Evolutionary conservation across 2,113 vertebrate genomes (phyloP), one percentile per base, ranked within the genome.

Genomic region (Perccottus glenii): DNA sequence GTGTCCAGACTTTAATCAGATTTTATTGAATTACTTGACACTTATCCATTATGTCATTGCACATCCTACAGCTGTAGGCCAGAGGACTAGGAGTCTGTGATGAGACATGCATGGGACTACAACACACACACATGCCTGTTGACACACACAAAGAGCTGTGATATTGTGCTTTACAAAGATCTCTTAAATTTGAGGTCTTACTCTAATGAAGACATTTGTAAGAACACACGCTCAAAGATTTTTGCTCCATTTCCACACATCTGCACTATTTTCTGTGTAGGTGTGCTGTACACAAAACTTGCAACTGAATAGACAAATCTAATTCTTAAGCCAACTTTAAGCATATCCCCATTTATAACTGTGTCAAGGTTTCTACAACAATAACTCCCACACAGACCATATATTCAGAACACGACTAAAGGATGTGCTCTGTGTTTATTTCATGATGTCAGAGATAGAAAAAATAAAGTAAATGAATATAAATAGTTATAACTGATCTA

Each of bases 11-110:
- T 67, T 60, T 8, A 55, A 51, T 69, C 14, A 0, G 19, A 62
- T 88, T 91, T 91, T 86, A 93, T 90, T 91, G 76, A 87, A 82
- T 77, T 74, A 80, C 27, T 71, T 72, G 61, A 84, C 75, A 75
- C 42, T 68, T 66, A 77, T 76, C 62, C 51, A 78, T 85, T 16
- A 57, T 73, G 71, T 74, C 56, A 84, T 60, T 77, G 64, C 64
- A 82, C 66, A 63, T 77, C 63, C 66, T 84, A 77, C 56, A 64
- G 58, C 33, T 73, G 74, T 77, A 74, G 76, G 72, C 73, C 72
- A 57, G 56, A 40, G 46, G 57, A 60, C 53, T 48, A 60, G 58
- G 78, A 60, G 80, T 74, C 74, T 81, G 73, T 69, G 66, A 76
- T 53, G 64, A 67, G 63, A 86, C 88, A 91, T 92, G 89, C 91